phyloP scores from a whole-genome alignment of 2,113 vertebrate species.

The Dendrocopos noguchii region DNA sequence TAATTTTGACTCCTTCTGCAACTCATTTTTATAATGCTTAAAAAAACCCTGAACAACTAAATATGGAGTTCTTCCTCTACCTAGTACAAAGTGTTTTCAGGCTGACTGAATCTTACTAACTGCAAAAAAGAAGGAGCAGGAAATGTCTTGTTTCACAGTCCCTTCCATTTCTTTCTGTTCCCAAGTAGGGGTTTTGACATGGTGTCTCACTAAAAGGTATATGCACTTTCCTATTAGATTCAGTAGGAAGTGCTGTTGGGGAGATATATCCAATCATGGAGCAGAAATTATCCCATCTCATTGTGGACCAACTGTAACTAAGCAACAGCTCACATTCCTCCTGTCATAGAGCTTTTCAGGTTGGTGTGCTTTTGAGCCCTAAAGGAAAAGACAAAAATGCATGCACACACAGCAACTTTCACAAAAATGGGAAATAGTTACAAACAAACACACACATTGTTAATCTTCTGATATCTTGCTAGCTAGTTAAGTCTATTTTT shows the following conservation, averaged over 20 bases:
- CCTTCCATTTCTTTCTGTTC: neutral
- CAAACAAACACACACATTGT: neutral
- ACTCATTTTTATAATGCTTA: neutral
- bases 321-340: constrained; percentile 10
- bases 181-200: neutral
- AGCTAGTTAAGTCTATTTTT: neutral
- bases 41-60: neutral
- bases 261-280: neutral
- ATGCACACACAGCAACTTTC: neutral
- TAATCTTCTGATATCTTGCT: neutral
- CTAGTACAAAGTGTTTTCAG: neutral
- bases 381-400: neutral
- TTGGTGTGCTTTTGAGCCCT: neutral
- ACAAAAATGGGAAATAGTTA: neutral
- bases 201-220: neutral
- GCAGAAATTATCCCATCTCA: neutral
- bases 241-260: neutral
- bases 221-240: neutral
- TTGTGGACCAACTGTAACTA: neutral
- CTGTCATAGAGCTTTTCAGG: neutral
- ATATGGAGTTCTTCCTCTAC: neutral
- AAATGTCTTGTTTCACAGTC: neutral
- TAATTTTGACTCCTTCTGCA: neutral
- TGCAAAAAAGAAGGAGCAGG: neutral
- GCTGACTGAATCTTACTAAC: neutral